These are phyloP conservation scores for Aspidoscelis tigris DNA, from an alignment of 2,113 vertebrate genomes.

Conservation along the genomic window DNA sequence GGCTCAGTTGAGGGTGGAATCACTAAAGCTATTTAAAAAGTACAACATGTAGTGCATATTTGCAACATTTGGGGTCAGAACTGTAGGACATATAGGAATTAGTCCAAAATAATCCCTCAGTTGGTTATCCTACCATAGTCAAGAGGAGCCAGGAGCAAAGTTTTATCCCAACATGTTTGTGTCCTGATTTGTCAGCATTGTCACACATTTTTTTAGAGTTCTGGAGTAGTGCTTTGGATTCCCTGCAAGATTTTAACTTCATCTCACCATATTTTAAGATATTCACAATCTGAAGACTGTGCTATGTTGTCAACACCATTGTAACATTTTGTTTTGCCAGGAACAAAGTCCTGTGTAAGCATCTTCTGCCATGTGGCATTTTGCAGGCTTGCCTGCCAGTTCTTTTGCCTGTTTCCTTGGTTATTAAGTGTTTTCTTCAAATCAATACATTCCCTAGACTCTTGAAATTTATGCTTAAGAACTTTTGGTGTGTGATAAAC, in stretches of 20 bases:
- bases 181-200: background rate
- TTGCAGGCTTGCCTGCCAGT: conserved; percentile 29
- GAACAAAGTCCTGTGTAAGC: conserved; percentile 1
- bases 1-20: background rate
- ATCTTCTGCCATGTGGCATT: conserved; percentile 26
- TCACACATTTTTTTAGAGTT: conserved; percentile 1
- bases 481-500: conserved; percentile 21
- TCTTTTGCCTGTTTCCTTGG: conserved; percentile 22
- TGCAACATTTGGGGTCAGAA: background rate
- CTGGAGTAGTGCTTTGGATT: background rate
- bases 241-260: conserved; percentile 24
- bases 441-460: conserved; percentile 2
- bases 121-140: background rate
- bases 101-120: background rate
- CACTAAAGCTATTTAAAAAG: background rate
- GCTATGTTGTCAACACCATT: conserved; percentile 1
- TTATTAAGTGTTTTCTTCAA: conserved; percentile 30
- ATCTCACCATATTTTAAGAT: background rate
- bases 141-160: background rate
- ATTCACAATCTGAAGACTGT: conserved; percentile 2
- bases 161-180: background rate
- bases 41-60: background rate
- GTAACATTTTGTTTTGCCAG: conserved; percentile 36
- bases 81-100: background rate
- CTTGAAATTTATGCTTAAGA: conserved; percentile 28